Percentiles rank a stretch among this genome's conserved stretches.
Evolutionary conservation across 2,888 invertebrate genomes (phyloP).

Genomic region (Acleris laterana): DNA sequence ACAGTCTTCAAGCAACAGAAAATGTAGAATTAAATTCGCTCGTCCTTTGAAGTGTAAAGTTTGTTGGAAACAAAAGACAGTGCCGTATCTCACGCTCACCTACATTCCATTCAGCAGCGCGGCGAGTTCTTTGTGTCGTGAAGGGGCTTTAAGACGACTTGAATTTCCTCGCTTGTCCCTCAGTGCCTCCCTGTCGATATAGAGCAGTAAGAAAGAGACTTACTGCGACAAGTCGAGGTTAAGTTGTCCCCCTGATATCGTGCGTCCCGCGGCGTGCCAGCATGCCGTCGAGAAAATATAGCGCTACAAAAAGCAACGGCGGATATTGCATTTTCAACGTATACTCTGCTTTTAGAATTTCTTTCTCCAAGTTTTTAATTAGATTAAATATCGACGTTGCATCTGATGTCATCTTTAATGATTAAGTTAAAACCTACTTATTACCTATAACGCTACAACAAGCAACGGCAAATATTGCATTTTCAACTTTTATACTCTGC

Average conservation of each 20-base stretch:
- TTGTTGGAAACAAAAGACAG: slow-evolving; percentile 6
- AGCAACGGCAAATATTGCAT: slow-evolving; percentile 1
- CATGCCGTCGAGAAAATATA: neutral
- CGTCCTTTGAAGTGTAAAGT: slow-evolving; percentile 4
- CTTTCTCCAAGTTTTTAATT: neutral
- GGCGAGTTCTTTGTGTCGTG: neutral
- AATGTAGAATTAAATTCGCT: neutral
- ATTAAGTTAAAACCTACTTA: neutral
- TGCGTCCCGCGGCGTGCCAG: too few relatives aligned
- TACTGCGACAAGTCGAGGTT: too few relatives aligned
- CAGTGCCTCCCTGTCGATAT: too few relatives aligned
- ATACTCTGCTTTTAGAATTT: neutral
- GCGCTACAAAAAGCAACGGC: neutral
- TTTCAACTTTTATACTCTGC: neutral
- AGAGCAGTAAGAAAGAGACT: too few relatives aligned
- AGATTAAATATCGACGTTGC: neutral
- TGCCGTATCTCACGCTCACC: slow-evolving; percentile 15
- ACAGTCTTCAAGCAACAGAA: too few relatives aligned
- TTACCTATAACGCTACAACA: neutral
- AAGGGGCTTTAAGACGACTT: neutral
- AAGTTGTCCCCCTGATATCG: too few relatives aligned
- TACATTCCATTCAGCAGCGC: slow-evolving; percentile 9
- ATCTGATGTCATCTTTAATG: neutral
- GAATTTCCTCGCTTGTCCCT: neutral
- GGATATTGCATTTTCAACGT: slow-evolving; percentile 12